These are phyloP conservation scores for Mus caroli DNA, from an alignment of 2,797 vertebrate genomes.

Conservation along the genomic window DNA sequence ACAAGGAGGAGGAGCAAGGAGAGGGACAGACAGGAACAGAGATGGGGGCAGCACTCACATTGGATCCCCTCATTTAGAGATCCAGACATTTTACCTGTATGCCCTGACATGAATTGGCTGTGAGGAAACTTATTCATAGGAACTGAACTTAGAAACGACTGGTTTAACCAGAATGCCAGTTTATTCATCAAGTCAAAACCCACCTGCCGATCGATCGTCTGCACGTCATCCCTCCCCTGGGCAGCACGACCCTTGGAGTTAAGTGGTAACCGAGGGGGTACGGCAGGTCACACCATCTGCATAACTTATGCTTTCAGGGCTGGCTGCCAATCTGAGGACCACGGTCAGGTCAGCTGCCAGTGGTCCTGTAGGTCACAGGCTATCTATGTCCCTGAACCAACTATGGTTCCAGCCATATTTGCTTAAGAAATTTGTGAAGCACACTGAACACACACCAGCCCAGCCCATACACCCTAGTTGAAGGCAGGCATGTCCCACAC, in stretches of 20 bases:
- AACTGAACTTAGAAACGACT: neutral
- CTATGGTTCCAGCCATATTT: neutral
- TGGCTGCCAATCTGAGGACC: neutral
- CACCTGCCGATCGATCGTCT: neutral
- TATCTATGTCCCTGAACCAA: neutral
- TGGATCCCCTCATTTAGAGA: neutral
- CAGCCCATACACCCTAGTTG: too few relatives aligned
- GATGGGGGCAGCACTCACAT: neutral
- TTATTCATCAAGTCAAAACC: neutral
- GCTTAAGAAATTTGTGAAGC: neutral
- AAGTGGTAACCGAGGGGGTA: fast-evolving
- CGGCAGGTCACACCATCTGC: neutral
- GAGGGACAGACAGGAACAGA: neutral
- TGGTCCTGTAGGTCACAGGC: neutral
- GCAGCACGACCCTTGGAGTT: neutral
- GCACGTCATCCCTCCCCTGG: fast-evolving
- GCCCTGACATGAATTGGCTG: neutral
- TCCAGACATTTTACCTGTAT: neutral
- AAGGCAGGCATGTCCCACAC: neutral
- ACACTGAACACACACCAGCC: neutral
- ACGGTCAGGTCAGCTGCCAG: neutral
- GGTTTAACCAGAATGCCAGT: neutral
- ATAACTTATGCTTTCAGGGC: neutral
- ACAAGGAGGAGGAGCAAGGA: neutral
- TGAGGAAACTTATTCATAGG: neutral